Percentiles rank a stretch among this genome's conserved stretches.
Evolutionary conservation across 2,888 invertebrate species (phyloP).

Genomic region (Meandrusa payeni): DNA sequence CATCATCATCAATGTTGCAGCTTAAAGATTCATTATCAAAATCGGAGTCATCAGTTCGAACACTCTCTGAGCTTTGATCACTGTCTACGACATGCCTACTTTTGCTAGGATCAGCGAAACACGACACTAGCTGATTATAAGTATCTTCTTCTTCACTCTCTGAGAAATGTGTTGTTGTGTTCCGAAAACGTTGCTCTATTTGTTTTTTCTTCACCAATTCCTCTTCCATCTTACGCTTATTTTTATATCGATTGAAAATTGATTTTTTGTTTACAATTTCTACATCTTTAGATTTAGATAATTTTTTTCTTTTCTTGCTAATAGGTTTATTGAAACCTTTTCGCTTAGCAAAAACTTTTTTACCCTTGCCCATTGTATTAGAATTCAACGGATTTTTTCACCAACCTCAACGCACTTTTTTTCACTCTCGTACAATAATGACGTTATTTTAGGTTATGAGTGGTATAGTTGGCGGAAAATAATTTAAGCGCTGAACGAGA

Average conservation of each 20-base stretch:
- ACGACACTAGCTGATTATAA: constrained; percentile 74
- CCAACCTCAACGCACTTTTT: no score
- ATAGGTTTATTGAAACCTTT: constrained; percentile 44
- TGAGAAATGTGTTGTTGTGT: constrained; percentile 40
- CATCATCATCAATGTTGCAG: background rate
- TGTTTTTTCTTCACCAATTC: constrained; percentile 62
- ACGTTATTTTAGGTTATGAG: no score
- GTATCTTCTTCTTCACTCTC: constrained; percentile 78
- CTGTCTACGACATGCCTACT: constrained; percentile 41
- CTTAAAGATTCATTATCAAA: constrained; percentile 23
- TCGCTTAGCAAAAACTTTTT: constrained; percentile 44
- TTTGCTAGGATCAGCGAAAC: constrained; percentile 53
- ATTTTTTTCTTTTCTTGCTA: constrained; percentile 49
- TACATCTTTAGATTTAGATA: constrained; percentile 41
- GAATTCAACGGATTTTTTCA: no score
- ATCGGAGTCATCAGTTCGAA: constrained; percentile 31
- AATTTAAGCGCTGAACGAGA: no score
- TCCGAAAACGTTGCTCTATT: constrained; percentile 53
- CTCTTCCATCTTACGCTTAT: constrained; percentile 70
- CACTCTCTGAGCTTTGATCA: constrained; percentile 40
- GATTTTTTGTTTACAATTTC: constrained; percentile 62
- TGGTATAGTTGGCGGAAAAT: no score
- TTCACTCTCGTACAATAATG: no score
- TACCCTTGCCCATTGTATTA: constrained; percentile 49
- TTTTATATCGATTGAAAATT: constrained; percentile 72